phyloP scores from a whole-genome alignment of 2,888 invertebrate genomes.

The Nomada lathburiana region DNA sequence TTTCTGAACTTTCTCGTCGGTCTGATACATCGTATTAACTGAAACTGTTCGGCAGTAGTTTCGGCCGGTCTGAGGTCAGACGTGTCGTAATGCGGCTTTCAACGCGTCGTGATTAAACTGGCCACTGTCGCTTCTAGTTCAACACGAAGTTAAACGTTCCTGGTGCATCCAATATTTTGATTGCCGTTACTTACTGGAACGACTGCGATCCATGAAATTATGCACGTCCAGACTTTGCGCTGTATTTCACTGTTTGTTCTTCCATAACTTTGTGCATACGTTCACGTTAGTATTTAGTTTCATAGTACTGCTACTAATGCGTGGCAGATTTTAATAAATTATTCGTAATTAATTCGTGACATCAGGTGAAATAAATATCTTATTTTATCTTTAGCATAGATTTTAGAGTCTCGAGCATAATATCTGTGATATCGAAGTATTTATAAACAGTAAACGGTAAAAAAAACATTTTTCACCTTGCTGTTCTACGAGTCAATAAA shows the following conservation, averaged over 20 bases:
- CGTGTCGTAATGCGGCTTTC: slow-evolving; percentile 37
- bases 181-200: background rate
- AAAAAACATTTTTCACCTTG: no score
- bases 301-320: no score
- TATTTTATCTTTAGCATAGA: no score
- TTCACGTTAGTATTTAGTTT: no score
- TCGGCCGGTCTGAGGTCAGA: slow-evolving; percentile 39
- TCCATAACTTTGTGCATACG: no score
- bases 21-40: slow-evolving; percentile 20
- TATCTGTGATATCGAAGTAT: no score
- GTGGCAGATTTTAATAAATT: no score
- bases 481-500: slow-evolving; percentile 7
- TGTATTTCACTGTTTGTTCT: background rate
- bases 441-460: no score
- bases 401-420: no score
- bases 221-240: no score
- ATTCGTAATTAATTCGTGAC: no score
- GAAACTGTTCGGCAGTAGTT: slow-evolving; percentile 43
- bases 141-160: slow-evolving; percentile 5
- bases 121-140: background rate
- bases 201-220: slow-evolving; percentile 13
- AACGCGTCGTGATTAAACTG: slow-evolving; percentile 18
- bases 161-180: slow-evolving; percentile 15
- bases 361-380: no score
- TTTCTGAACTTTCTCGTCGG: slow-evolving; percentile 27